Evolutionary conservation across 2,113 vertebrate genomes (phyloP), one percentile per base, ranked within the genome.

Genomic region (Anarrhichthys ocellatus): DNA sequence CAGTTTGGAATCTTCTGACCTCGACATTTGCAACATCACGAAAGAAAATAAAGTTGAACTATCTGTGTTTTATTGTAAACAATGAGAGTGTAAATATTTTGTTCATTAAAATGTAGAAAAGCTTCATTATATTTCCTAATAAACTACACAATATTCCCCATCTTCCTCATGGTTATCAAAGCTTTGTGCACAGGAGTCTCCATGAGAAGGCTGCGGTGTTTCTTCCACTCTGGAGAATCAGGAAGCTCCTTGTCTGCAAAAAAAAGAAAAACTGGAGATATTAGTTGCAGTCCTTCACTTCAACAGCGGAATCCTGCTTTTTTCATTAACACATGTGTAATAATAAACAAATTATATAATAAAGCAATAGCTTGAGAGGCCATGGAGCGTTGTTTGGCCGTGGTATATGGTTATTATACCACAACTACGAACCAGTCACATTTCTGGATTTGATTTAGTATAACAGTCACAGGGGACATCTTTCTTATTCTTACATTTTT

Each of bases 111-210:
- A 46, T 73, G 27, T 22, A 9, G 24, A 75, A 66, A 50, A 32
- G 18, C 20, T 40, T 32, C 2, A 38, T 48, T 54, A 14, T 52
- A 5, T 50, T 44, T 62, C 0, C n/a, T 14, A 68, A 42, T 36
- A 69, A 62, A 73, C 67, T 82, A 95, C 65, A 44, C 14, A 50
- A 96, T 94, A 20, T 29, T 40, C 13, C 73, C 82, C 42, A 62
- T 87, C 36, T 78, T 88, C 82, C 59, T 94, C 91, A 95, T 91
- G 61, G 69, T 65, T 18, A 32, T 38, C 67, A 96, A 80, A 76
- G 92, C 94, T 81, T 58, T 83, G 90, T 96, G 95, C 20, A 93
- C 84, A 22, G 95, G 95, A 54, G 79, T 88, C 70, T 94, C 86
- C 88, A 75, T 71, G 65, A 96, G 87, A 5, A 94, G 76, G 27